phyloP scores from a whole-genome alignment of 2,113 vertebrate genomes.

The Hydrochoerus hydrochaeris region DNA sequence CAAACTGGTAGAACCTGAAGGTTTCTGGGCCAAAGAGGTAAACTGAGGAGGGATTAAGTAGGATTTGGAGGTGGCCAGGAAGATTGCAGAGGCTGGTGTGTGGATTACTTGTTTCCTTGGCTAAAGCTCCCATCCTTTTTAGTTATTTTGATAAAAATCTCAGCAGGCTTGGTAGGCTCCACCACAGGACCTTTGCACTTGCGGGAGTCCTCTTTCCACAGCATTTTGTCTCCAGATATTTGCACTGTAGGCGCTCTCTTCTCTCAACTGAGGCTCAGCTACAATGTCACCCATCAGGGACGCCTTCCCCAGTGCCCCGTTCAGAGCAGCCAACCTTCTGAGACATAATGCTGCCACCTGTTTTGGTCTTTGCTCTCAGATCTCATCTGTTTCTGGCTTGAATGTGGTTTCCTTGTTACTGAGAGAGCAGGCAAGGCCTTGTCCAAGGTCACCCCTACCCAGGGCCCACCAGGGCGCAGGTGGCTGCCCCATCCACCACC shows the following conservation, averaged over 20 bases:
- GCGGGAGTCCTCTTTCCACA: background rate
- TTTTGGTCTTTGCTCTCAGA: background rate
- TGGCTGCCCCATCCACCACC: background rate
- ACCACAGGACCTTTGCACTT: background rate
- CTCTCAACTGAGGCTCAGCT: background rate
- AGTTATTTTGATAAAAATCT: background rate
- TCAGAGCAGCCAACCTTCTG: background rate
- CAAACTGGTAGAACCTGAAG: background rate
- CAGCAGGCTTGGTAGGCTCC: background rate
- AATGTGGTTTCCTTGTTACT: background rate
- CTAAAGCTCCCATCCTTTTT: background rate
- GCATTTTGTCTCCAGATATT: background rate
- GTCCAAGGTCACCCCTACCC: background rate
- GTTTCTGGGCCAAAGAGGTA: background rate
- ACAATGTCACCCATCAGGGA: background rate
- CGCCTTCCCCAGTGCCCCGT: background rate
- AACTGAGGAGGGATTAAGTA: background rate
- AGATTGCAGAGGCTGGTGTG: background rate
- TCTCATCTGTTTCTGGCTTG: background rate
- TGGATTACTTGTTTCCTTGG: constrained; percentile 7
- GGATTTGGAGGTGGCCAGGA: background rate
- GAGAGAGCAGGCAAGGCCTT: background rate
- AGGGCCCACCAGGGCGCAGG: background rate
- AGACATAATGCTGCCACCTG: background rate
- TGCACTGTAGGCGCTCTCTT: background rate